Evolutionary conservation across 2,888 invertebrate genomes (phyloP).

Genomic region (Saturnia pavonia): DNA sequence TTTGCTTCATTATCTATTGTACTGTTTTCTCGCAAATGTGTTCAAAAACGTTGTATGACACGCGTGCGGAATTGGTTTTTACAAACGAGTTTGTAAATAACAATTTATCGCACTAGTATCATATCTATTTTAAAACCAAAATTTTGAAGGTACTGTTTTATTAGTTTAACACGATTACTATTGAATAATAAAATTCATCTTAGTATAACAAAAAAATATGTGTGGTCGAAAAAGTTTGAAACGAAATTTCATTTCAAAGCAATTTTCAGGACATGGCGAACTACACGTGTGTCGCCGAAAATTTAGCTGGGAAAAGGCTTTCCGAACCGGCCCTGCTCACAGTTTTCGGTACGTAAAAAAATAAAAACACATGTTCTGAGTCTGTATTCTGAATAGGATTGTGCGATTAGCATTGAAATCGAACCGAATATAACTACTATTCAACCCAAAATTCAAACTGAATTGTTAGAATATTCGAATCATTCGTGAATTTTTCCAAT

Average conservation of each 20-base stretch:
- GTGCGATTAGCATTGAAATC: not conserved
- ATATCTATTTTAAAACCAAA: no score
- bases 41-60: no score
- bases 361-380: conserved; percentile 21
- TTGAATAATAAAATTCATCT: not conserved
- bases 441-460: no score
- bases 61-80: no score
- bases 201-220: not conserved
- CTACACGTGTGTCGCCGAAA: conserved; percentile 97
- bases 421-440: no score
- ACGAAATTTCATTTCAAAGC: conserved; percentile 30
- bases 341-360: conserved; percentile 90
- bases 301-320: conserved; percentile 92
- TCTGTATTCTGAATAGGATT: no score
- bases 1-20: no score
- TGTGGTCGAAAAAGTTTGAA: not conserved
- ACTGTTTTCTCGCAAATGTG: no score
- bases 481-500: no score
- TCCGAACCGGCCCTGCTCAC: conserved; percentile 93
- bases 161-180: not conserved
- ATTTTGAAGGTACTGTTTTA: not conserved
- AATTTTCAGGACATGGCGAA: conserved; percentile 91
- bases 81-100: no score
- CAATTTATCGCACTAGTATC: no score
- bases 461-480: no score